phyloP scores from a whole-genome alignment of 2,888 invertebrate species.

The Noctua pronuba region DNA sequence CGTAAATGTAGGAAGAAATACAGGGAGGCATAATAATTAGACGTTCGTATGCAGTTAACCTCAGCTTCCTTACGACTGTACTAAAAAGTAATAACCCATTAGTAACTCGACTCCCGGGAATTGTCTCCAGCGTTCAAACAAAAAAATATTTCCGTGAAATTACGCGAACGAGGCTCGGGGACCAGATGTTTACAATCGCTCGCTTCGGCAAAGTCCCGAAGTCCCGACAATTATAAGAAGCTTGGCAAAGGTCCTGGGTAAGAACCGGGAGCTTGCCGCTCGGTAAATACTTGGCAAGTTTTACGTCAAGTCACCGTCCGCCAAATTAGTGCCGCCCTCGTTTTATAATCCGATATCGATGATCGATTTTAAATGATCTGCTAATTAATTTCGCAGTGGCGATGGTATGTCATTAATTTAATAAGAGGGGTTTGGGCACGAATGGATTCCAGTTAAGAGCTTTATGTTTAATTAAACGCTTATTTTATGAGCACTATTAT shows the following conservation, averaged over 20 bases:
- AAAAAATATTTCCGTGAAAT: slow-evolving; percentile 42
- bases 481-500: background rate
- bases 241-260: slow-evolving; percentile 44
- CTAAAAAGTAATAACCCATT: slow-evolving; percentile 62
- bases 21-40: slow-evolving; percentile 39
- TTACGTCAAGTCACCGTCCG: slow-evolving; percentile 41
- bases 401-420: slow-evolving; percentile 44
- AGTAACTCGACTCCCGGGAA: slow-evolving; percentile 47
- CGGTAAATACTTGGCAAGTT: slow-evolving; percentile 54
- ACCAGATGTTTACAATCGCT: slow-evolving; percentile 66
- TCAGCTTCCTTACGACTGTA: slow-evolving; percentile 41
- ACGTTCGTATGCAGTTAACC: slow-evolving; percentile 54
- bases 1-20: slow-evolving; percentile 39
- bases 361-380: slow-evolving; percentile 65
- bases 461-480: slow-evolving; percentile 28
- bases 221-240: slow-evolving; percentile 46
- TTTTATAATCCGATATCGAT: slow-evolving; percentile 58
- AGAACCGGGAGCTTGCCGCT: slow-evolving; percentile 31
- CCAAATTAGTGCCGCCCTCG: slow-evolving; percentile 46
- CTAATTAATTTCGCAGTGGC: slow-evolving; percentile 59
- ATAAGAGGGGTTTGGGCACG: slow-evolving; percentile 25
- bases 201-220: slow-evolving; percentile 47
- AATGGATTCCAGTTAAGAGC: slow-evolving; percentile 20
- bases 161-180: slow-evolving; percentile 20
- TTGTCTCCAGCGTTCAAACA: slow-evolving; percentile 40